Base-by-base conservation (phyloP, 2,113 vertebrate genomes). In the Capreolus pygargus region DNA sequence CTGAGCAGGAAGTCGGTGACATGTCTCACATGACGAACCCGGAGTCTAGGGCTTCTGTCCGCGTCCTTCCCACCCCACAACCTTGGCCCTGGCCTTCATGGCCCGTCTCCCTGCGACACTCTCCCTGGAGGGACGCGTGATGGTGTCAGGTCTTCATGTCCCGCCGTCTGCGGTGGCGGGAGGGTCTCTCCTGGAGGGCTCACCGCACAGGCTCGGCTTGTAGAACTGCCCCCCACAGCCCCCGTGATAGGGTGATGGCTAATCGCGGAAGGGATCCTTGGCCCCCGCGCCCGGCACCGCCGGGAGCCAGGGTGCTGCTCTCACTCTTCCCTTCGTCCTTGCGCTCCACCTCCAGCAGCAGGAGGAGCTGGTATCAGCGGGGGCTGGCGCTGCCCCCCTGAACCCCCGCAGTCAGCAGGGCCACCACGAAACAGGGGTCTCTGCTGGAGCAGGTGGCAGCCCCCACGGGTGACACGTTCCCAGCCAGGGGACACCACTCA, bases 131-230 rank as follows among this genome's bases (percentile, higher is more conserved):
- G 95, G 28, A 82, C 1, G 7, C 21, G 23, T 61, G 67, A 58
- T 30, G 5, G 47, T 0, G 1, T 1, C 14, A 61, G 57, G 60
- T 10, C 88, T 58, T 70, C 36, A 3, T 5, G n/a, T 33, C 70
- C 97, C 95, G 91, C 97, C 92, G 1, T 92, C 97, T 98, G 93
- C 76, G 27, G 45, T 5, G 45, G 28, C 4, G 15, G 27, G 76
- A 17, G 43, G 27, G 36, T 7, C 36, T 74, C 36, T 74, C 10
- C 11, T 10, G 23, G 12, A 4, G 16, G 50, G 13, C 50, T 54
- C 33, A 0, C 6, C 0, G 47, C 50, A 23, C 19, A 82, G 79
- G 50, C 79, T 54, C 19, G 3, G 50, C 79, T 52, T 23, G 19
- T 2, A 30, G 47, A 23, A 7, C 17, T 13, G 79, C 33, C 17